phyloP scores from a whole-genome alignment of 2,888 invertebrate genomes.

The Zootermopsis nevadensis region DNA sequence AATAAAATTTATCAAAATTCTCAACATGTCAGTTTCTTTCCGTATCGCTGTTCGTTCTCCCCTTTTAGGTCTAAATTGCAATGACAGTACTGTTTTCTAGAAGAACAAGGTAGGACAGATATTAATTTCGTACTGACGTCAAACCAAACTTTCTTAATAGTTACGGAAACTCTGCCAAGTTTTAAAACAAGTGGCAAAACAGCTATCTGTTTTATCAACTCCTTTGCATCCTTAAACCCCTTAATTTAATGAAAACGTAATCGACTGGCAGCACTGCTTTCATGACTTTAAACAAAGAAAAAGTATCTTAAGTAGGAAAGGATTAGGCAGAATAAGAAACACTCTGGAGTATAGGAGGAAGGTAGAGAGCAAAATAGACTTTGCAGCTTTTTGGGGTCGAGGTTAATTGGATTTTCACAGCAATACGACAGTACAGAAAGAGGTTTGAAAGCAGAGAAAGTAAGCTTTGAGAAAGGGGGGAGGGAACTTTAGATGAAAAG shows the following conservation, averaged over 20 bases:
- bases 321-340: conserved; percentile 41
- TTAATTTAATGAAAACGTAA: conserved; percentile 38
- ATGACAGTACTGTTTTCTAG: too few species aligned
- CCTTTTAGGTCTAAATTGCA: too few species aligned
- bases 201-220: background rate
- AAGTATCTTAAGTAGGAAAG: conserved; percentile 26
- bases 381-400: conserved; percentile 46
- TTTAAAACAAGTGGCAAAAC: background rate
- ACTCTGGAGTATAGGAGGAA: background rate
- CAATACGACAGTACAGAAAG: conserved; percentile 44
- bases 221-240: conserved; percentile 5
- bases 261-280: background rate
- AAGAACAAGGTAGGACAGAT: too few species aligned
- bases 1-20: too few species aligned
- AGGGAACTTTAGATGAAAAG: conserved; percentile 32
- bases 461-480: background rate
- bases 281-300: background rate
- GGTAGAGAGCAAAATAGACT: conserved; percentile 35
- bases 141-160: too few species aligned
- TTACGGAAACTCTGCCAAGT: too few species aligned
- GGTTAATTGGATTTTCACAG: conserved; percentile 50
- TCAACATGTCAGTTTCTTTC: too few species aligned
- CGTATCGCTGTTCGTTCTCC: too few species aligned
- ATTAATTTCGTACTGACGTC: too few species aligned
- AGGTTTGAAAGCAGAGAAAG: conserved; percentile 27